These are phyloP conservation scores for Sabatieria punctata DNA, from an alignment of 2,888 invertebrate genomes.

Conservation along the genomic window DNA sequence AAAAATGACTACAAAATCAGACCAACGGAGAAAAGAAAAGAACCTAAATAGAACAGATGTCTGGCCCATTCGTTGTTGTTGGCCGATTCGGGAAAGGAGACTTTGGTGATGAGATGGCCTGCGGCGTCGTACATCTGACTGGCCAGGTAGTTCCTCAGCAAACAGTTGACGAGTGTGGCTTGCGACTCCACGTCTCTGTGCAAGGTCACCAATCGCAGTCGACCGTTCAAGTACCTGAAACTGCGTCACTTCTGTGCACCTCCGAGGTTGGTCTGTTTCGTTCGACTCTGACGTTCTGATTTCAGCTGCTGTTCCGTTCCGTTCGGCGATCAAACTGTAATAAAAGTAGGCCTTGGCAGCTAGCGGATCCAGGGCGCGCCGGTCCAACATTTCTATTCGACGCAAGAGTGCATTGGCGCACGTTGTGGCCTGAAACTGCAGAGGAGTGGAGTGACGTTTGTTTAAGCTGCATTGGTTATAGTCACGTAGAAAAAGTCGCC, in stretches of 20 bases:
- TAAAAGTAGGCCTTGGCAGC: conserved; percentile 95
- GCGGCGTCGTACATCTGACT: conserved; percentile 89
- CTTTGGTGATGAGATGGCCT: conserved; percentile 83
- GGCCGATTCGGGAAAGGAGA: conserved; percentile 79
- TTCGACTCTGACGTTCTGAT: conserved; percentile 48
- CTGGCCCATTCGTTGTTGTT: conserved; percentile 98
- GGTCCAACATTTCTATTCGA: conserved; percentile 69
- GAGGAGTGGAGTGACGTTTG: too few relatives aligned
- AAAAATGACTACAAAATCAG: background rate
- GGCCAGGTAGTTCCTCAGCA: conserved; percentile 82
- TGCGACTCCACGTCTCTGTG: conserved; percentile 93
- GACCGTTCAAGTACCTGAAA: conserved; percentile 74
- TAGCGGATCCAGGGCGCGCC: conserved; percentile 75
- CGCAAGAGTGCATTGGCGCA: conserved; percentile 68
- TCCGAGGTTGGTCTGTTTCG: too few relatives aligned
- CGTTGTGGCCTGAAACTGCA: conserved; percentile 49
- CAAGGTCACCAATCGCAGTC: conserved; percentile 80
- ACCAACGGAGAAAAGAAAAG: background rate
- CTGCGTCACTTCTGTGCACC: too few relatives aligned
- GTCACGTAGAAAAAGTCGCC: too few relatives aligned
- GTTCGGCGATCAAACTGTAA: conserved; percentile 69
- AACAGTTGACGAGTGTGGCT: conserved; percentile 83
- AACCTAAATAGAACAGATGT: conserved; percentile 63
- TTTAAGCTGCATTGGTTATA: too few relatives aligned
- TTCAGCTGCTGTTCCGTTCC: conserved; percentile 44